These are phyloP conservation scores for Tetraodon nigroviridis DNA, from an alignment of 2,113 vertebrate genomes.

Conservation along the genomic window DNA sequence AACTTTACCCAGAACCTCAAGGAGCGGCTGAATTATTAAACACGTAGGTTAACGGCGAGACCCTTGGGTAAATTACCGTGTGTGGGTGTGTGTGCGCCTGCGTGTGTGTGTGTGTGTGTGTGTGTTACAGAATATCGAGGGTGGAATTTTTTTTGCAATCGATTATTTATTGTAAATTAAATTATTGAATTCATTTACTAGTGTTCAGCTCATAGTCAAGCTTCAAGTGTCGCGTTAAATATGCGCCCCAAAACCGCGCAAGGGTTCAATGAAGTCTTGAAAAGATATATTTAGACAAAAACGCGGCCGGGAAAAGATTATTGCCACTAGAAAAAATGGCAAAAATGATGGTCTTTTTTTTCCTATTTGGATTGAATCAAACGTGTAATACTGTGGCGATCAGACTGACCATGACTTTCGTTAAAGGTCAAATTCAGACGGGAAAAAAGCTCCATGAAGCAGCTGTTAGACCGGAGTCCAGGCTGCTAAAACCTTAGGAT, in stretches of 20 bases:
- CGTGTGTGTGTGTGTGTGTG: not conserved
- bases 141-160: not conserved
- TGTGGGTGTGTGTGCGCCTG: not conserved
- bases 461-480: too few relatives aligned
- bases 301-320: not conserved
- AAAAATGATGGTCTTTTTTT: not conserved
- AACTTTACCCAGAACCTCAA: conserved; percentile 71
- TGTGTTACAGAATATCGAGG: not conserved
- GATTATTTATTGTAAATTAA: not conserved
- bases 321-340: not conserved
- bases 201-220: not conserved
- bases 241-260: not conserved
- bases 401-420: not conserved
- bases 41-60: conserved; percentile 57
- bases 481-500: too few relatives aligned
- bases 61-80: conserved; percentile 21
- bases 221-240: conserved; percentile 10
- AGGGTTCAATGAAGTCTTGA: not conserved
- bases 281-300: not conserved
- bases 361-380: not conserved
- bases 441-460: not conserved
- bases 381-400: not conserved
- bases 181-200: not conserved
- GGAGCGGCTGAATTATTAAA: conserved; percentile 80
- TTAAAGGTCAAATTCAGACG: not conserved